Percentiles rank a stretch among this genome's conserved stretches.
phyloP scores from a whole-genome alignment of 2,113 vertebrate species.

The Prinia subflava region DNA sequence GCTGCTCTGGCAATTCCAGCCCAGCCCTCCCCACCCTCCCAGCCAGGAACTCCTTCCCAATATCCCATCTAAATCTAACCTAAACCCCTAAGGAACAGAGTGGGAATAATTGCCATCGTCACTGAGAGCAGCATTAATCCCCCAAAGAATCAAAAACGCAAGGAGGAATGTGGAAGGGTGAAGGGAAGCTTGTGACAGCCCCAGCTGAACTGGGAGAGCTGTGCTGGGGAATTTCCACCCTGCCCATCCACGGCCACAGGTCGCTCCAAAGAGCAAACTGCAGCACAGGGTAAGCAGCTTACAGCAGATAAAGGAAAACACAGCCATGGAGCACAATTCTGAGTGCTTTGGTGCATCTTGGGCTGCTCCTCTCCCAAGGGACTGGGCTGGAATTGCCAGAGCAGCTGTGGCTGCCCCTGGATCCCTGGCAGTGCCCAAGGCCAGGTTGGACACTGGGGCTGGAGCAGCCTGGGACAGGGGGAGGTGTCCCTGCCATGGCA shows the following conservation, averaged over 20 bases:
- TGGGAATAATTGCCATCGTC: neutral
- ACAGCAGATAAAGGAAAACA: neutral
- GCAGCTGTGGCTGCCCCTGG: neutral
- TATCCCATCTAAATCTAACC: neutral
- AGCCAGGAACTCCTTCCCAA: neutral
- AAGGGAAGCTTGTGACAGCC: neutral
- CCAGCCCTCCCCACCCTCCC: neutral
- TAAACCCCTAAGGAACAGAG: neutral
- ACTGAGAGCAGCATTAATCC: neutral
- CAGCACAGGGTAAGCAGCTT: neutral
- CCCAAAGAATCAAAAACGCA: neutral
- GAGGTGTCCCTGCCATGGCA: neutral
- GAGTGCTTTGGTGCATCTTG: neutral
- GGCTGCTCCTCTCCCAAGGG: neutral
- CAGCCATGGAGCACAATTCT: neutral
- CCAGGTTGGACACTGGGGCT: too few relatives aligned
- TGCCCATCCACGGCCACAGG: neutral
- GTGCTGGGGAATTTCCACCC: neutral
- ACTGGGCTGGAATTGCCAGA: neutral
- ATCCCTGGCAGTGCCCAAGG: neutral
- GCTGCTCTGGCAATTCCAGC: neutral
- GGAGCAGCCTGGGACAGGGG: too few relatives aligned
- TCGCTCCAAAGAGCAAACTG: neutral
- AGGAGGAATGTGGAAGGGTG: neutral
- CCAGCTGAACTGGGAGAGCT: rapidly evolving